These are phyloP conservation scores for Protobothrops flavoviridis DNA, from an alignment of 2,113 vertebrate genomes.

Conservation along the genomic window DNA sequence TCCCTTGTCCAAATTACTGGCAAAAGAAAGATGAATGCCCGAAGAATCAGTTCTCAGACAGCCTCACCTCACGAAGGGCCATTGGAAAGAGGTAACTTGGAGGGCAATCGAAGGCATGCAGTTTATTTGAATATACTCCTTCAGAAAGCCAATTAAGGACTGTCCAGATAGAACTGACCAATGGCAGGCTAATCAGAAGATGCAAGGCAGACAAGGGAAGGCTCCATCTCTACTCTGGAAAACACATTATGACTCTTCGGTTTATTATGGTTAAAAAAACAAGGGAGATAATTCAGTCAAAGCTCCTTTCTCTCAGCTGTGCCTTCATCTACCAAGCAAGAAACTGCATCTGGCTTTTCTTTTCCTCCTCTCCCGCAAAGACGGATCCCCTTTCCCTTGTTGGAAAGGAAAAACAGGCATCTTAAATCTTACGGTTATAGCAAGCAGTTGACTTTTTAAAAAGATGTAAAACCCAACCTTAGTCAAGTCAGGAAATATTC, in stretches of 20 bases:
- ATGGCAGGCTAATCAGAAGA: constrained; percentile 68
- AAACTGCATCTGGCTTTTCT: constrained; percentile 36
- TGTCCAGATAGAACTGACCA: constrained; percentile 71
- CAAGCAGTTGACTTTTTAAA: not conserved
- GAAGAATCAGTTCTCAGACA: constrained; percentile 47
- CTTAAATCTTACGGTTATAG: constrained; percentile 12
- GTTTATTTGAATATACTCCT: constrained; percentile 63
- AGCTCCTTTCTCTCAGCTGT: constrained; percentile 24
- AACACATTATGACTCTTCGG: constrained; percentile 72
- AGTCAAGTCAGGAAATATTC: not conserved
- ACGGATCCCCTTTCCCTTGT: constrained; percentile 42
- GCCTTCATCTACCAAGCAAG: constrained; percentile 51
- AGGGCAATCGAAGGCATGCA: constrained; percentile 59
- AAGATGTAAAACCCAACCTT: not conserved
- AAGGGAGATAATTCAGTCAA: constrained; percentile 61
- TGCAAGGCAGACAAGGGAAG: constrained; percentile 72
- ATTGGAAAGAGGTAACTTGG: constrained; percentile 55
- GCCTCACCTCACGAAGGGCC: constrained; percentile 13
- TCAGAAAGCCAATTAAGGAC: constrained; percentile 71
- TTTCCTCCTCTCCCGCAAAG: not conserved
- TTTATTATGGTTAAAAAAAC: constrained; percentile 72
- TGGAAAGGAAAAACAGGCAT: constrained; percentile 39
- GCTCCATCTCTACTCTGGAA: constrained; percentile 88
- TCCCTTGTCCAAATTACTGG: constrained; percentile 55
- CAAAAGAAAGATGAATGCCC: constrained; percentile 55